phyloP scores from a whole-genome alignment of 2,888 invertebrate genomes.

The Horisme vitalbata region DNA sequence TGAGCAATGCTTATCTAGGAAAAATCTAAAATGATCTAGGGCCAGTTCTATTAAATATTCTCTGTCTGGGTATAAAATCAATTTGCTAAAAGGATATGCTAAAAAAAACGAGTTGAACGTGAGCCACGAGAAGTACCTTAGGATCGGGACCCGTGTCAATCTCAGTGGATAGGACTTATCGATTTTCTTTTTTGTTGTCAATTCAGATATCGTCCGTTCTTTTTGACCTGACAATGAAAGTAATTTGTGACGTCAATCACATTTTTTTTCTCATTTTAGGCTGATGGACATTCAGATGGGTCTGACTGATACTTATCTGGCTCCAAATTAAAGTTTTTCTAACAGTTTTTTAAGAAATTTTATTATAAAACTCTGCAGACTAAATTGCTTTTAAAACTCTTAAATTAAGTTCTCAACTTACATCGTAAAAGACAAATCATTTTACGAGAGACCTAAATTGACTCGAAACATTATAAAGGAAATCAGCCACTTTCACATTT shows the following conservation, averaged over 20 bases:
- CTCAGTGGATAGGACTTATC: slow-evolving; percentile 18
- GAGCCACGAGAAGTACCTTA: too few species aligned
- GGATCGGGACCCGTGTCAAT: slow-evolving; percentile 24
- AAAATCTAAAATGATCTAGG: too few species aligned
- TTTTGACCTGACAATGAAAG: slow-evolving; percentile 46
- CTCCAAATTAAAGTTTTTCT: neutral
- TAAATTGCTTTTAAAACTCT: neutral
- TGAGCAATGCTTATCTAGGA: too few species aligned
- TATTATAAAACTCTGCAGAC: neutral
- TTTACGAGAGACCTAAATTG: too few species aligned
- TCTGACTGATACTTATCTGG: slow-evolving; percentile 6
- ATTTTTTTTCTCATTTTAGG: slow-evolving; percentile 1
- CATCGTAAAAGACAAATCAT: neutral
- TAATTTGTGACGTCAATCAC: slow-evolving; percentile 57
- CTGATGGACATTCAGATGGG: too few species aligned
- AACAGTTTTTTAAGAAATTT: too few species aligned
- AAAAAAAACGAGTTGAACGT: too few species aligned
- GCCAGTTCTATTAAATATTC: too few species aligned
- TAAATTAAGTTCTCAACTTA: neutral
- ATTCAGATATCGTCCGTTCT: slow-evolving; percentile 47
- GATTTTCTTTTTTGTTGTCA: slow-evolving; percentile 39
- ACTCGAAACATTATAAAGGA: too few species aligned
- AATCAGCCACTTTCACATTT: too few species aligned
- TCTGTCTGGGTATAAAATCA: too few species aligned
- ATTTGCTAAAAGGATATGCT: too few species aligned